phyloP scores from a whole-genome alignment of 2,113 vertebrate genomes.

The Tachysurus vachellii region DNA sequence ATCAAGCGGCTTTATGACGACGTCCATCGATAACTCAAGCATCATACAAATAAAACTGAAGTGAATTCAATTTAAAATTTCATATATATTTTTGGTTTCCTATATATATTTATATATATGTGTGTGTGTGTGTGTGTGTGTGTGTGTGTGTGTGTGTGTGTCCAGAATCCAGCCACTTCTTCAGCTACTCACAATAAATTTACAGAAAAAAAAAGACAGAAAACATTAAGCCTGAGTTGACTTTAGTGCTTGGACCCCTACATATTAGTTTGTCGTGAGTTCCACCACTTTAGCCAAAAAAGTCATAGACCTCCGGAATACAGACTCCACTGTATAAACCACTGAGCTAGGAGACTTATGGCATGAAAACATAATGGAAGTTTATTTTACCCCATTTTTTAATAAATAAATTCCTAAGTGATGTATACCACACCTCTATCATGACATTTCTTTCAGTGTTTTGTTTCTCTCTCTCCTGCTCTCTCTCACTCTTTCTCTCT shows the following conservation, averaged over 20 bases:
- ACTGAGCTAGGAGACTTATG: neutral
- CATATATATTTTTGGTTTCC: too few species aligned
- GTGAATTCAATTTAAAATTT: too few species aligned
- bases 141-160: too few species aligned
- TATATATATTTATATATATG: too few species aligned
- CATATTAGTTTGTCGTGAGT: neutral
- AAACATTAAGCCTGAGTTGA: neutral
- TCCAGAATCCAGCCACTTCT: too few species aligned
- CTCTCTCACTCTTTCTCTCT: neutral
- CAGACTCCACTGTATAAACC: neutral
- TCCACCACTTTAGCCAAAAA: neutral
- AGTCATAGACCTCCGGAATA: neutral
- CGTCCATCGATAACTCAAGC: too few species aligned
- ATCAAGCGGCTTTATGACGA: too few species aligned
- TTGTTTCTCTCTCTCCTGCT: neutral
- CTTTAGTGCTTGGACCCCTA: neutral
- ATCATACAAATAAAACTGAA: too few species aligned
- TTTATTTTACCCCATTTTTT: neutral
- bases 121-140: too few species aligned
- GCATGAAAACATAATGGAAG: neutral
- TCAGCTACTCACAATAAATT: too few species aligned
- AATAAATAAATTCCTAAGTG: neutral
- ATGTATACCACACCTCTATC: neutral
- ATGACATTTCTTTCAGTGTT: neutral
- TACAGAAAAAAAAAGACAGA: neutral